phyloP scores from a whole-genome alignment of 1,140 invertebrate genomes.

The Ips nitidus region DNA sequence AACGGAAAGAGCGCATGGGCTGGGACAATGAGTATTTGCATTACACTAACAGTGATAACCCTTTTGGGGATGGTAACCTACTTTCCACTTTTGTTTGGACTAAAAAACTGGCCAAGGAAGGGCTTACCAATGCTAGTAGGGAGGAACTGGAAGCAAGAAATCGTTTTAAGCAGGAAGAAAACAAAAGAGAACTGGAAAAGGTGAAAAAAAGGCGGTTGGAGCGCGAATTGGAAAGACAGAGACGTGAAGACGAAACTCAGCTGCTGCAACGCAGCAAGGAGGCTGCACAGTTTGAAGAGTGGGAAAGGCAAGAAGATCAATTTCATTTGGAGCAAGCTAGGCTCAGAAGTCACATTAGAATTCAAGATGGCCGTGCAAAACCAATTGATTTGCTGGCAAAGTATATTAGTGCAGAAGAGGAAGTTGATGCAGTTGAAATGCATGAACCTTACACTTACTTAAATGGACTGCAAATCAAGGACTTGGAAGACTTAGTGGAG shows the following conservation, averaged over 20 bases:
- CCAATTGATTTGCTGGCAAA: conserved; percentile 97
- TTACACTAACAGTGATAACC: conserved; percentile 98
- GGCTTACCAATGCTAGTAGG: conserved; percentile 73
- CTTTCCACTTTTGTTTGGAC: conserved; percentile 94
- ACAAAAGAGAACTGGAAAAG: conserved; percentile 85
- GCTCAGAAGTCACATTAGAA: conserved; percentile 88
- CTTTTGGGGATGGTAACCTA: conserved; percentile 95
- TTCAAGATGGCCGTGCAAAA: conserved; percentile 80
- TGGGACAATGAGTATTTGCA: conserved; percentile 96
- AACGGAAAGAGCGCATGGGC: conserved; percentile 86
- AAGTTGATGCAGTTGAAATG: conserved; percentile 94
- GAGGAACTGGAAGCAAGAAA: conserved; percentile 87
- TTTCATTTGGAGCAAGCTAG: conserved; percentile 90
- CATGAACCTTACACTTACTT: conserved; percentile 97
- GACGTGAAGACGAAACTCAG: conserved; percentile 87
- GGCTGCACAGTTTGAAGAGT: conserved; percentile 91
- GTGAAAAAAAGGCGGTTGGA: conserved; percentile 89
- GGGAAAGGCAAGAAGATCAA: conserved; percentile 93
- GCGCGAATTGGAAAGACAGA: conserved; percentile 85
- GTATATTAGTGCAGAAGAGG: conserved; percentile 92
- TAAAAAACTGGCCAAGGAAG: conserved; percentile 96
- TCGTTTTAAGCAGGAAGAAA: conserved; percentile 86
- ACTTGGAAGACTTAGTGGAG: conserved; percentile 96
- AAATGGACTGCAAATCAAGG: conserved; percentile 85
- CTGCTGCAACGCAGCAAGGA: conserved; percentile 89